Conservation (phyloP, 2,113 vertebrate species). For the Mesoclemmys tuberculata region DNA sequence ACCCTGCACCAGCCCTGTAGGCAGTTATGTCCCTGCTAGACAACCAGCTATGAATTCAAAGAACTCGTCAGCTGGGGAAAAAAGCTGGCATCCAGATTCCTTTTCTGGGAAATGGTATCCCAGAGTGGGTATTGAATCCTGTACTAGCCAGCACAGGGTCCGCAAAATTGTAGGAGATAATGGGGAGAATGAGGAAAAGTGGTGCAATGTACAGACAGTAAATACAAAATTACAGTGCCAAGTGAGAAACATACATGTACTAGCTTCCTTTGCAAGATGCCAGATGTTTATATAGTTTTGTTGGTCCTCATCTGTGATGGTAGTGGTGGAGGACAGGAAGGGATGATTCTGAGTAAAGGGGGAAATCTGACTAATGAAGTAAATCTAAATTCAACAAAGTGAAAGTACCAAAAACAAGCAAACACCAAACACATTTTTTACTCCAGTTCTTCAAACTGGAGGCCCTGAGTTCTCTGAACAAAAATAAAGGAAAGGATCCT, state of each 20-base stretch:
- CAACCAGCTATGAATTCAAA: background rate
- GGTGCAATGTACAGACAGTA: background rate
- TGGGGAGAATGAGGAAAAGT: background rate
- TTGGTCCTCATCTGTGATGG: background rate
- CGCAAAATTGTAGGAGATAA: background rate
- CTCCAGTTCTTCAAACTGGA: background rate
- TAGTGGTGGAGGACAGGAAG: background rate
- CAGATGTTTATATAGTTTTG: background rate
- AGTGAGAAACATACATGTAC: background rate
- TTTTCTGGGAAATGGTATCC: background rate
- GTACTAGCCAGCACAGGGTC: background rate
- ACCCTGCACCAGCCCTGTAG: background rate
- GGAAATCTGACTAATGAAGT: background rate
- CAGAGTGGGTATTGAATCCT: background rate
- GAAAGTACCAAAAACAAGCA: background rate
- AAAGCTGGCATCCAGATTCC: background rate
- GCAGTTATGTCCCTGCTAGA: background rate
- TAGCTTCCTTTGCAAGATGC: background rate
- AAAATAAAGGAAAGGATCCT: background rate
- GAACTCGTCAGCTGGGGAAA: background rate
- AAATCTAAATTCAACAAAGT: background rate
- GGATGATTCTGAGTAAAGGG: background rate
- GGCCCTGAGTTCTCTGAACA: background rate
- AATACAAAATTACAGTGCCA: background rate
- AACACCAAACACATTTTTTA: background rate